Evolutionary conservation across 2,888 invertebrate species (phyloP), one percentile per base, ranked within the genome.

Genomic region (Thereva nobilitata): DNA sequence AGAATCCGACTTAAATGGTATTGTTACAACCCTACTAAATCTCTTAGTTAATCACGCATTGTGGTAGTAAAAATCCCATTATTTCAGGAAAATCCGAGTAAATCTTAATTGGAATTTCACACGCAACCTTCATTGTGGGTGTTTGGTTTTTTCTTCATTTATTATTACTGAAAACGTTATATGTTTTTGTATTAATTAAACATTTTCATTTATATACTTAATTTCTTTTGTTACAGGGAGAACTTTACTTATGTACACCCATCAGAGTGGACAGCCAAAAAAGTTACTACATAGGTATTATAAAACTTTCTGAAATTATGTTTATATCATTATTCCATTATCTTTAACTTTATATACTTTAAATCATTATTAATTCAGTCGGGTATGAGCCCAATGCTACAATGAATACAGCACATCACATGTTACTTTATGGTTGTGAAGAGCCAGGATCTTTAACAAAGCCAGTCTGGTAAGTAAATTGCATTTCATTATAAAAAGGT

Each of bases 301-400:
- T 45, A 6, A n/a, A 37, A 23, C 7, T 38, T 12, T 9, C 12
- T 9, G n/a, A 1, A n/a, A 52, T n/a, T n/a, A n/a, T n/a, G n/a
- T n/a, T n/a, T 42, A 41, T 34, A 12, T 23, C 35, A 10, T 44
- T 34, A 7, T 45, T 38, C 38, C 10, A 2, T 23, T 23, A 23
- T 10, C 12, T 59, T 54, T 59, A 5, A 3, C 9, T 4, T 54
- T 10, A 10, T 10, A 10, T 40, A 7, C 23, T 4, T 4, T 5
- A 37, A 38, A 5, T 54, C n/a, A 23, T 54, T 10, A 8, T 41
- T 12, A 2, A 70, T 85, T 56, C 81, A 92, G 94, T 93, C 75
- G 95, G 93, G 52, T 98, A 95, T 79, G 87, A 92, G 79, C 95
- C 97, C 1, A 93, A 95, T 76, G 93, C 95, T 1, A 89, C 92